These are phyloP conservation scores for Anarhynchus alexandrinus DNA, from an alignment of 2,113 vertebrate genomes.

Conservation along the genomic window DNA sequence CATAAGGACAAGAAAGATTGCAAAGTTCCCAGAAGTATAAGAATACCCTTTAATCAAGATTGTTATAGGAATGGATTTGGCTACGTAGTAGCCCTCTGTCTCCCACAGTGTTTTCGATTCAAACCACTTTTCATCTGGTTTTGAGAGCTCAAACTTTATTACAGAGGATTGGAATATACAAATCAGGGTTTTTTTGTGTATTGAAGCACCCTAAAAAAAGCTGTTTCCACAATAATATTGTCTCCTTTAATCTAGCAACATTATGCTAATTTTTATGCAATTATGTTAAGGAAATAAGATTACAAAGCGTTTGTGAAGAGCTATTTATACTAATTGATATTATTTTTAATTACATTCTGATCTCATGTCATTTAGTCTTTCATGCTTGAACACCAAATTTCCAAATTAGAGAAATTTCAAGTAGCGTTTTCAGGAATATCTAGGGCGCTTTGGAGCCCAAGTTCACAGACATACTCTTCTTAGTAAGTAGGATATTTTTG, in stretches of 20 bases:
- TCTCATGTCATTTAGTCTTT: not conserved
- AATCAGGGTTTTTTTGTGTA: not conserved
- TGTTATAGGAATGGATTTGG: rapidly evolving
- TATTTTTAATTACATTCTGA: not conserved
- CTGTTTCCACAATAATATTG: not conserved
- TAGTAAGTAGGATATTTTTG: not conserved
- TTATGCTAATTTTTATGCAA: not conserved
- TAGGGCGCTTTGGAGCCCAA: not conserved
- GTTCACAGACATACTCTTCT: not conserved
- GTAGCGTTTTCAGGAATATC: not conserved
- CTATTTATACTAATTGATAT: not conserved
- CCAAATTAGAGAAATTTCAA: not conserved
- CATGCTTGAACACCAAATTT: not conserved
- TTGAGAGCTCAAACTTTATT: not conserved
- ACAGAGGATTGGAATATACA: not conserved
- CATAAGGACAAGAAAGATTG: not conserved
- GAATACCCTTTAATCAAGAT: not conserved
- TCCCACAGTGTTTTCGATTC: not conserved
- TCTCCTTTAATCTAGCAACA: not conserved
- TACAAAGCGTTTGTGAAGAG: not conserved
- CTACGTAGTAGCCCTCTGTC: not conserved
- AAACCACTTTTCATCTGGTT: not conserved
- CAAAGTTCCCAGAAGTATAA: not conserved
- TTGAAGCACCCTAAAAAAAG: not conserved
- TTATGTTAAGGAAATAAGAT: not conserved